A percentile compares a stretch with the other conserved stretches of the same genome.
Conservation (phyloP, 2,888 invertebrate genomes). For the Camptogramma bilineatum region DNA sequence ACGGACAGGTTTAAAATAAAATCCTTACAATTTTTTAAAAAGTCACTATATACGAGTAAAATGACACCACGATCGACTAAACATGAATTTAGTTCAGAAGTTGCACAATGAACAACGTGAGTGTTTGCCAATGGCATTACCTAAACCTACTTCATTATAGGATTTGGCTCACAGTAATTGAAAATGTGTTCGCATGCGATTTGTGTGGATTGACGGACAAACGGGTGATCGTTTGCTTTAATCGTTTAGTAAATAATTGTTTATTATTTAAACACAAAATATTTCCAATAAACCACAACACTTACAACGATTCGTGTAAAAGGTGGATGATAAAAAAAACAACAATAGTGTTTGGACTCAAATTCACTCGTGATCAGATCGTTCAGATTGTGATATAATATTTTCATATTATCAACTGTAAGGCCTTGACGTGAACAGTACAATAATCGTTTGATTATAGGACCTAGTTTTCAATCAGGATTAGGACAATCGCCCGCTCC, state of each 20-base stretch:
- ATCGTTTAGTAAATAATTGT: conserved; percentile 8
- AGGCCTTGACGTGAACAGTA: background rate
- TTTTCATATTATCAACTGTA: too few relatives aligned
- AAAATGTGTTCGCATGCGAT: conserved; percentile 22
- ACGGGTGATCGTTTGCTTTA: background rate
- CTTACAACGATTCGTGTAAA: too few relatives aligned
- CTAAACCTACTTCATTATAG: conserved; percentile 15
- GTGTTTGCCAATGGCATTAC: conserved; percentile 13
- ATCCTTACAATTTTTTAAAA: too few relatives aligned
- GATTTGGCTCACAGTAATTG: conserved; percentile 26
- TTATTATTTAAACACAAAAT: background rate
- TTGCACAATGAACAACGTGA: conserved; percentile 6
- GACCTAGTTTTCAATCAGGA: conserved; percentile 13
- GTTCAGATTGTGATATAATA: too few relatives aligned
- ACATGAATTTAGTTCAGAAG: background rate
- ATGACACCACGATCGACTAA: background rate
- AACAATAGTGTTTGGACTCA: too few relatives aligned
- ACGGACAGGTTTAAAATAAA: too few relatives aligned
- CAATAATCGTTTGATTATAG: background rate
- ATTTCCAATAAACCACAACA: too few relatives aligned
- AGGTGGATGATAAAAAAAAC: too few relatives aligned
- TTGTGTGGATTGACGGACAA: conserved; percentile 24
- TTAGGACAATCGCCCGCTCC: conserved; percentile 4
- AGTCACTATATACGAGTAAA: background rate
- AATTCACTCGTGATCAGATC: too few relatives aligned